Evolutionary conservation across 2,113 vertebrate genomes (phyloP).

Genomic region (Alethe diademata): DNA sequence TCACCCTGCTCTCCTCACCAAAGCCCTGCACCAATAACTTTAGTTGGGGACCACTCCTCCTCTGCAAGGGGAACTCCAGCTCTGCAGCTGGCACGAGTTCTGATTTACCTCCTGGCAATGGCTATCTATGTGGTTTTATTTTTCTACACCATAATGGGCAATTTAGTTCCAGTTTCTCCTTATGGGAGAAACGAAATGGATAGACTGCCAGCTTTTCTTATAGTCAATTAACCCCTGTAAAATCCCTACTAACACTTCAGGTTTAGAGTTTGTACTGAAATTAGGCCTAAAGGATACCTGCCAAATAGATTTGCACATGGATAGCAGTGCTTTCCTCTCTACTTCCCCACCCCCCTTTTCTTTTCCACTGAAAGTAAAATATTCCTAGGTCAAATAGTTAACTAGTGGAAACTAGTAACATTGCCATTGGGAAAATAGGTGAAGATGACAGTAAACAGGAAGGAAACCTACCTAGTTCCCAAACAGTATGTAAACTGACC

Average conservation of each 20-base stretch:
- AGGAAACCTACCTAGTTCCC: neutral
- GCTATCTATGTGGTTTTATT: neutral
- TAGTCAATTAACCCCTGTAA: neutral
- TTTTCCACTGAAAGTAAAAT: neutral
- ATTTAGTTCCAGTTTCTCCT: neutral
- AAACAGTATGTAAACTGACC: neutral
- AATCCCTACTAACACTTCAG: neutral
- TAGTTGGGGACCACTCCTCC: neutral
- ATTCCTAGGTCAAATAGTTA: neutral
- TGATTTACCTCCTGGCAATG: neutral
- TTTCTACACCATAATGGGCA: neutral
- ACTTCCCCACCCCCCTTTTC: accelerated
- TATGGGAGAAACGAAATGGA: neutral
- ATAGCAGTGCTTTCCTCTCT: neutral
- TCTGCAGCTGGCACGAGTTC: neutral
- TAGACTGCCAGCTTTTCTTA: neutral
- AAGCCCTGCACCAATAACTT: slow-evolving; percentile 3
- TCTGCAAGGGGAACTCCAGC: neutral
- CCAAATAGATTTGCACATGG: neutral
- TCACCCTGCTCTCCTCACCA: neutral
- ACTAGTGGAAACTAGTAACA: neutral
- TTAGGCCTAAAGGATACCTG: neutral
- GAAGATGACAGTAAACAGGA: neutral
- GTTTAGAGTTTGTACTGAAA: neutral
- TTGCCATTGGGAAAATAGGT: neutral